Evolutionary conservation across 1,140 invertebrate genomes (phyloP).

Genomic region (Nymphalis io): DNA sequence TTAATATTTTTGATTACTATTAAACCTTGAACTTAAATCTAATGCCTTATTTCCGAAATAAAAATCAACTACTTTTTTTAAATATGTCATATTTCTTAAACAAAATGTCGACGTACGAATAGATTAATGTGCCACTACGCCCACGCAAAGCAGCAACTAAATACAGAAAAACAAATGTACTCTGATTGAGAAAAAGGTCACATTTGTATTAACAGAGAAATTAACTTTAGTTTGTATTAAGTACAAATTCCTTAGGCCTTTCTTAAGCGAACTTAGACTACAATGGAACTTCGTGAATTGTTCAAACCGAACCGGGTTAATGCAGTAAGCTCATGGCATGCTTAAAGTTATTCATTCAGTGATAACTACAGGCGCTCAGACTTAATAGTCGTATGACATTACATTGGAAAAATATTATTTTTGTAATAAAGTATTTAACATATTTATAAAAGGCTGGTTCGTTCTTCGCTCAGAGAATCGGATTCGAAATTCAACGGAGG

Average conservation of each 20-base stretch:
- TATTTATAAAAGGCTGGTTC: too few species aligned
- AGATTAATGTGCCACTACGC: not conserved
- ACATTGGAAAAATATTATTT: constrained; percentile 10
- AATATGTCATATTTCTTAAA: not conserved
- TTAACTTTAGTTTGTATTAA: constrained; percentile 9
- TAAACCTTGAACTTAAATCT: too few species aligned
- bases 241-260: constrained; percentile 1
- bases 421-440: not conserved
- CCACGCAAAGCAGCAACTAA: not conserved
- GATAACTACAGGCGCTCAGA: constrained; percentile 21
- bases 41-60: not conserved
- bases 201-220: constrained; percentile 1
- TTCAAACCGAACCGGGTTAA: constrained; percentile 23
- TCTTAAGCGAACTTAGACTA: constrained; percentile 18
- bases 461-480: too few species aligned
- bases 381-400: constrained; percentile 7
- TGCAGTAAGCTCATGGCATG: constrained; percentile 35
- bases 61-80: not conserved
- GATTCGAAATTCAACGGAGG: too few species aligned
- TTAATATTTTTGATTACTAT: too few species aligned
- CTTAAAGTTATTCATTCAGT: constrained; percentile 34
- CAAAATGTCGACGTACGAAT: not conserved
- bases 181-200: not conserved
- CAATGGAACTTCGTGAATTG: constrained; percentile 23
- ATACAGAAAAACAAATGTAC: not conserved